Evolutionary conservation across 2,888 invertebrate species (phyloP), one percentile per base, ranked within the genome.

Genomic region (Leucoma salicis): DNA sequence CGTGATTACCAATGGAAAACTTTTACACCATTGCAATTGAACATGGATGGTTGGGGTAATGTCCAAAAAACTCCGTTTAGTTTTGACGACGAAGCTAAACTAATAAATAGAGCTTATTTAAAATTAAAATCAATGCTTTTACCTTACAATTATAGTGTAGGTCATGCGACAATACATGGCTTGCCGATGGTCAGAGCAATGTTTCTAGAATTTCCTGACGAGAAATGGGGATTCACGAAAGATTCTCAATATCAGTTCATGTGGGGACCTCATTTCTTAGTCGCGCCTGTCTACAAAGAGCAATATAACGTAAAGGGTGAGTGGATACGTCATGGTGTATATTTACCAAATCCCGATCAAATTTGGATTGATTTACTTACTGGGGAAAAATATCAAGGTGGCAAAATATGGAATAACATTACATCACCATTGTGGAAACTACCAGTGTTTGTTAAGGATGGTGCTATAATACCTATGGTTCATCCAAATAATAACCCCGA

Each of bases 1-100:
- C 70, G 88, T 37, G 88, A 89, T 58, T 89, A 72, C 51, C 88
- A 89, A 62, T 89, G 88, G 88, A 89, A 89, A 50, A 46, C 86
- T 1, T 89, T 89, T 51, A 88, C 88, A 15, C 87, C 88, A 3
- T 53, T 89, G 24, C 88, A 89, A 51, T 55, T 89, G 28, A 88
- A 87, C 42, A 89, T 88, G 88, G 88, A 89, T 44, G 88, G 88
- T 8, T 89, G 88, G 88, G 88, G 87, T 2, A 57, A 54, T 13
- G 70, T 64, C 4, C 77, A 67, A 13, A 89, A 89, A 69, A 81
- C 80, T 4, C 88, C 88, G 8, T 89, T 88, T 42, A 66, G 68
- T 52, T 83, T 70, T 49, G 84, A 83, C 44, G 57, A 72, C 0
- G 77, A 81, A 63, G 74, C 82, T n/a, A 74, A 58, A 40, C 35